These are phyloP conservation scores for Riptortus pedestris DNA, from an alignment of 1,140 invertebrate species.

Conservation along the genomic window DNA sequence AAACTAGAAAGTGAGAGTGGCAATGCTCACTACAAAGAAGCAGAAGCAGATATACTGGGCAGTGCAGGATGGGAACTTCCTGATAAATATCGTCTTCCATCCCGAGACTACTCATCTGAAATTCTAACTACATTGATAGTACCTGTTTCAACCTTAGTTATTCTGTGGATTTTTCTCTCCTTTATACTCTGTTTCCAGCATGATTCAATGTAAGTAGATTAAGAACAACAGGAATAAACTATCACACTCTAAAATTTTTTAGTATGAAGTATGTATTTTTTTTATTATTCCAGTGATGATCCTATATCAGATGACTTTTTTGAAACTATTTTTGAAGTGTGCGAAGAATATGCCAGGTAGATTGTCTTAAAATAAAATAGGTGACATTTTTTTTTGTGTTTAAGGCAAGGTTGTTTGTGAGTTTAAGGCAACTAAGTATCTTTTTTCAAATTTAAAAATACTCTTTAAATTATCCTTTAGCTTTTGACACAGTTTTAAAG, in stretches of 20 bases:
- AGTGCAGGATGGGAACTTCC: constrained; percentile 43
- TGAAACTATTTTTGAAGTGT: constrained; percentile 32
- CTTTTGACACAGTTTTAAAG: too few species aligned
- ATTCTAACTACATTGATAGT: constrained; percentile 58
- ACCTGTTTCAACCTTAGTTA: constrained; percentile 53
- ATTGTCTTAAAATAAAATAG: too few species aligned
- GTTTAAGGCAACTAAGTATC: too few species aligned
- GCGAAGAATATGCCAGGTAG: constrained; percentile 31
- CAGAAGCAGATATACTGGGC: constrained; percentile 1
- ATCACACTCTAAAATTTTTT: background rate
- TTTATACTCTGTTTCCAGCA: constrained; percentile 65
- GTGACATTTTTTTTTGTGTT: too few species aligned
- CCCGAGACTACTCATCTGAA: constrained; percentile 58
- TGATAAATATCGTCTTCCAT: constrained; percentile 47
- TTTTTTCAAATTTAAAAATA: too few species aligned
- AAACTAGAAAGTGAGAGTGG: constrained; percentile 3
- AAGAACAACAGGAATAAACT: background rate
- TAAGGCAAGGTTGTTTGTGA: too few species aligned
- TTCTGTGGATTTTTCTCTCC: constrained; percentile 54
- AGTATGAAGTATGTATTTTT: background rate
- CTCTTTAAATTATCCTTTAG: too few species aligned
- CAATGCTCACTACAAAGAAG: constrained; percentile 4
- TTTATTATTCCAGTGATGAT: constrained; percentile 29
- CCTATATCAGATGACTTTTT: constrained; percentile 30
- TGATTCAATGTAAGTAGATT: constrained; percentile 60